These are phyloP conservation scores for Alcis repandata DNA, from an alignment of 2,888 invertebrate genomes.

Conservation along the genomic window DNA sequence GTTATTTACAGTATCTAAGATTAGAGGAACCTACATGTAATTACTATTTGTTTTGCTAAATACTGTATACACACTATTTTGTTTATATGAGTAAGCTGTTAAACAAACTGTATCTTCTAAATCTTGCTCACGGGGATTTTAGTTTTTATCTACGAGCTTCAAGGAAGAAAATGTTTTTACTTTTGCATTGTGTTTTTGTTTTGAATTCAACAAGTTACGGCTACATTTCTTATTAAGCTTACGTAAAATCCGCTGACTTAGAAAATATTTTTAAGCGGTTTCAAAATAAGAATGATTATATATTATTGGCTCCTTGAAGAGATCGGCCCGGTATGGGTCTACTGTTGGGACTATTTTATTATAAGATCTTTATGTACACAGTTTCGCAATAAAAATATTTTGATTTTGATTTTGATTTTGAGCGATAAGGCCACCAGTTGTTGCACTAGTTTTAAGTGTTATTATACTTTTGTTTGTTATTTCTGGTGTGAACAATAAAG, in stretches of 20 bases:
- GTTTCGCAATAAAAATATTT: no score
- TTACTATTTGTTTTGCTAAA: not conserved
- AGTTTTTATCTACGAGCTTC: conserved; percentile 8
- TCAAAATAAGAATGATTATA: not conserved
- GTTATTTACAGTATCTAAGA: conserved; percentile 9
- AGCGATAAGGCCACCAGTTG: no score
- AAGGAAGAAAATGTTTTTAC: not conserved
- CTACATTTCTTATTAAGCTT: not conserved
- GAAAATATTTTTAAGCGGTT: not conserved
- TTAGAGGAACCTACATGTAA: not conserved
- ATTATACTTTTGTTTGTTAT: no score
- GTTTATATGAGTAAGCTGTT: conserved; percentile 3
- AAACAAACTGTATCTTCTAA: not conserved
- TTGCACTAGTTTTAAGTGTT: no score
- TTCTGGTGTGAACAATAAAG: no score
- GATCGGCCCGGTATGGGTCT: no score
- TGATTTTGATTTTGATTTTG: no score
- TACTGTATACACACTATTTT: conserved; percentile 2
- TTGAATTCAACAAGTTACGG: not conserved
- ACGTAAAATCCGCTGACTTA: not conserved
- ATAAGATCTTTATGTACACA: no score
- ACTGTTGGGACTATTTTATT: no score
- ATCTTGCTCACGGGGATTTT: conserved; percentile 12
- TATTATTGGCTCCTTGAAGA: no score
- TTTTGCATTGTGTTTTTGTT: conserved; percentile 2